phyloP scores from a whole-genome alignment of 2,888 invertebrate genomes.

The Euzophera pinguis region DNA sequence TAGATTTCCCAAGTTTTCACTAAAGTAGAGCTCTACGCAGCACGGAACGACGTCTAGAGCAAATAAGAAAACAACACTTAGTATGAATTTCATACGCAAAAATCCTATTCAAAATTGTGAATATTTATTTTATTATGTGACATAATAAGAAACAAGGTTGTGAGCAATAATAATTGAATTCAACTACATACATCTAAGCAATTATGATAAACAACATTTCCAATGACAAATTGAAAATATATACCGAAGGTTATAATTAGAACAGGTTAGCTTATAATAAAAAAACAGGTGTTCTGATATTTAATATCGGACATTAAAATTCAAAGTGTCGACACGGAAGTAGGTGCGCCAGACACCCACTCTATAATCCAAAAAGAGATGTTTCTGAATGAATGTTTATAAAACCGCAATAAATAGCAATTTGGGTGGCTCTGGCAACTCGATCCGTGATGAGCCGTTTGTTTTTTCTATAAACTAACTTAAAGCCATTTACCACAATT shows the following conservation, averaged over 20 bases:
- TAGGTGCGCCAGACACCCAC: conserved; percentile 22
- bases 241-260: not conserved
- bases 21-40: too few species aligned
- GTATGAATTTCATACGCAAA: too few species aligned
- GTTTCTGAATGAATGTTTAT: conserved; percentile 17
- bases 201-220: not conserved
- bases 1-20: too few species aligned
- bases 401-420: conserved; percentile 34
- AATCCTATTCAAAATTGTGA: too few species aligned
- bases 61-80: too few species aligned
- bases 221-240: not conserved
- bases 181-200: too few species aligned
- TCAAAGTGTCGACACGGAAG: conserved; percentile 38
- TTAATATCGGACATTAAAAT: conserved; percentile 42
- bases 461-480: conserved; percentile 70
- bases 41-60: too few species aligned
- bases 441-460: conserved; percentile 42
- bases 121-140: too few species aligned
- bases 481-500: conserved; percentile 70
- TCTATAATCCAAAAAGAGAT: conserved; percentile 22
- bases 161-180: too few species aligned
- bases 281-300: conserved; percentile 44
- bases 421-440: conserved; percentile 34
- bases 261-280: not conserved
- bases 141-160: too few species aligned